Percentiles rank a stretch among this genome's conserved stretches.
Conservation (phyloP, 2,797 vertebrate genomes). For the Microhierax caerulescens region DNA sequence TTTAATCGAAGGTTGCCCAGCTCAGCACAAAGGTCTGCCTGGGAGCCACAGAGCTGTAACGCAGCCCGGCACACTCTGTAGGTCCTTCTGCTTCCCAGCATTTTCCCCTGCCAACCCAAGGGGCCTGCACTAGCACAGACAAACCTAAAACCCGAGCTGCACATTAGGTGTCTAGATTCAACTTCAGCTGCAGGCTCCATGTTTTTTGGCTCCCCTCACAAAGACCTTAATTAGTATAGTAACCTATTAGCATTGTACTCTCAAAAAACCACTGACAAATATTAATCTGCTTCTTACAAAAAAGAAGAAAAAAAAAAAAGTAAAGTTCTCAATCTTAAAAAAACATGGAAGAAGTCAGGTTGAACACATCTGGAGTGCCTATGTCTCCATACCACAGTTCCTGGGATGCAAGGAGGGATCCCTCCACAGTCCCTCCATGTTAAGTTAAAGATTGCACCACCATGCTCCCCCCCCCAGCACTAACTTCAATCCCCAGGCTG, state of each 20-base stretch:
- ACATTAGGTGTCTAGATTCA: neutral
- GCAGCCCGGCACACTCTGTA: neutral
- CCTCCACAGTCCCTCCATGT: neutral
- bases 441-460: neutral
- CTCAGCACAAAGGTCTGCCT: neutral
- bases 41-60: neutral
- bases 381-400: neutral
- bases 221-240: conserved; percentile 76
- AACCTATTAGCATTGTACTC: neutral
- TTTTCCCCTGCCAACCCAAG: conserved; percentile 58
- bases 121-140: conserved; percentile 63
- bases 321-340: neutral
- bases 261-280: neutral
- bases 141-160: conserved; percentile 61
- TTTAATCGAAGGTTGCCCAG: neutral
- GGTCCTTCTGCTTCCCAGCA: neutral
- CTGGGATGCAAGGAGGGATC: neutral
- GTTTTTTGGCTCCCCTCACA: conserved; percentile 46
- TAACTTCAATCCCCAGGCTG: neutral
- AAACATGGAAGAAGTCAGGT: neutral
- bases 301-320: neutral
- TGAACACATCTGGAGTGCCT: neutral
- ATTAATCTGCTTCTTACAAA: neutral
- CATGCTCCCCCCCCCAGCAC: neutral
- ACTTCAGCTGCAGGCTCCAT: neutral